These are phyloP conservation scores for Euwallacea fornicatus DNA, from an alignment of 1,140 invertebrate species.

Conservation along the genomic window DNA sequence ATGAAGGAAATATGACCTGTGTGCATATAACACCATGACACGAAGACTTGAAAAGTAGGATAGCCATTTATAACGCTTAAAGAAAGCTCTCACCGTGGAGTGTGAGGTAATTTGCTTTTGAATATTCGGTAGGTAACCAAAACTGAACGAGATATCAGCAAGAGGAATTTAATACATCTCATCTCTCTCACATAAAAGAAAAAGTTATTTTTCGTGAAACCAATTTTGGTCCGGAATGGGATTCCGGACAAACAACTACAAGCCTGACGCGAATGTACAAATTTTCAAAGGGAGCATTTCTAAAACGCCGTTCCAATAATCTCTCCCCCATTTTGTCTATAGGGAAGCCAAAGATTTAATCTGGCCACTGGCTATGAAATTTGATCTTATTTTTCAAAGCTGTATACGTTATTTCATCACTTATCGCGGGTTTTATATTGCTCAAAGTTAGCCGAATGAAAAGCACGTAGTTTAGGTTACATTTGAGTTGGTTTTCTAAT, in stretches of 20 bases:
- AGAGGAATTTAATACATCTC: slow-evolving; percentile 19
- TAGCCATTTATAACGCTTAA: too few species aligned
- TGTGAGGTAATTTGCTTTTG: too few species aligned
- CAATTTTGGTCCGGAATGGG: slow-evolving; percentile 12
- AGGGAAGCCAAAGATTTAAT: slow-evolving; percentile 39
- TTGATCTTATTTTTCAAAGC: slow-evolving; percentile 45
- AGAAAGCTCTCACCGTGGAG: neutral
- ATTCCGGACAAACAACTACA: slow-evolving; percentile 29
- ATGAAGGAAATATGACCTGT: slow-evolving; percentile 2
- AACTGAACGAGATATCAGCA: too few species aligned
- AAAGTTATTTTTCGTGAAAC: slow-evolving; percentile 13
- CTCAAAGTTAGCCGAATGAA: slow-evolving; percentile 14
- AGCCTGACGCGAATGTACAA: slow-evolving; percentile 33
- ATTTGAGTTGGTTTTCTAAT: too few species aligned
- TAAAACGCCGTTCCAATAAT: slow-evolving; percentile 32
- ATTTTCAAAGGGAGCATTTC: slow-evolving; percentile 29
- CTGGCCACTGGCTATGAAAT: slow-evolving; percentile 44
- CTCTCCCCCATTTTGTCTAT: slow-evolving; percentile 29
- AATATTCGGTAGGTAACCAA: too few species aligned
- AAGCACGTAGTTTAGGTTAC: too few species aligned
- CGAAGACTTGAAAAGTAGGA: too few species aligned
- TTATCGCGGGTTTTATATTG: neutral
- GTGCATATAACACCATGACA: neutral
- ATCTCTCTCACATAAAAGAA: neutral
- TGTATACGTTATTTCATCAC: neutral